Evolutionary conservation across 2,888 invertebrate genomes (phyloP), one percentile per base, ranked within the genome.

Genomic region (Aporophyla nigra): DNA sequence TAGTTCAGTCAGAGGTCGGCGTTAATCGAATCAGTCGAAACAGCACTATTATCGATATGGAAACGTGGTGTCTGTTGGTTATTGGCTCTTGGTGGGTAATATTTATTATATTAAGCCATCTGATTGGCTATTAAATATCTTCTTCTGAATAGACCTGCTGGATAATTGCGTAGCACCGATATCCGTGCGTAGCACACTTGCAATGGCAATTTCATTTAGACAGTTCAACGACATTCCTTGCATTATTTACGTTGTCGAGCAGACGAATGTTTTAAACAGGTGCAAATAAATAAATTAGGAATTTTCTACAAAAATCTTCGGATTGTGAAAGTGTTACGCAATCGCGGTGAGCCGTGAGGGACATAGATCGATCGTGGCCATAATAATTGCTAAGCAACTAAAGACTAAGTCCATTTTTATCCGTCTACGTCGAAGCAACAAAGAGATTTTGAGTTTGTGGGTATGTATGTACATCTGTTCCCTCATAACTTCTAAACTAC

Each of bases 1-100:
- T 70, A 84, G 67, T 84, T 74, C 78, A 78, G 27, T 62, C 62
- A 58, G 62, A 67, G 63, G 63, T 84, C 56, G 69, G 33, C 33
- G 61, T 21, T 51, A 43, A 71, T 58, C 21, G 61, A 62, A 74
- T 76, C 76, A 46, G 16, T 71, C 6, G 62, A 56, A 68, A 76
- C 62, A 49, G 51, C 21, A 71, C 21, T 66, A 76, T 78, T 67
- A 78, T 78, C 46, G 51, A 74, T 63, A 76, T 68, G 51, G 21
- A 68, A 71, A 61, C 49, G 53, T 71, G 16, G 33, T 51, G 5
- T 49, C n/a, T 67, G 43, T 46, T 33, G 40, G 40, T 81, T 53
- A 71, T 33, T 58, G 10, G 7, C 43, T 24, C 24, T 46, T 58
- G 7, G 43, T 43, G 43, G 43, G 43, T 43, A 9, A 7, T 43